phyloP scores from a whole-genome alignment of 2,797 vertebrate genomes.

The Darevskia mixta region DNA sequence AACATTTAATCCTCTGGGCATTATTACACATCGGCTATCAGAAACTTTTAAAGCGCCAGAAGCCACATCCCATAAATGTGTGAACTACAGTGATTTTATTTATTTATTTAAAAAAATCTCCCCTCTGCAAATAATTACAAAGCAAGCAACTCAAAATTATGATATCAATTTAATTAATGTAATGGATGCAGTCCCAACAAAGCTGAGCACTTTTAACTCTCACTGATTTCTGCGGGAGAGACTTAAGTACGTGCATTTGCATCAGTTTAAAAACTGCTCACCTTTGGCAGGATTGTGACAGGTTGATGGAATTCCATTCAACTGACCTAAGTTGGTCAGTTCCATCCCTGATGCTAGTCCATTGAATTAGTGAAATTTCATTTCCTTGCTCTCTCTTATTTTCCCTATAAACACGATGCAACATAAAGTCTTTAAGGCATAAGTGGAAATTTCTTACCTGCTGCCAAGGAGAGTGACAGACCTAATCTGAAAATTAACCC shows the following conservation, averaged over 20 bases:
- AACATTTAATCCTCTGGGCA: not conserved
- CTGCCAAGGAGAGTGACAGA: constrained; percentile 73
- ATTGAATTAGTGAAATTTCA: rapidly evolving
- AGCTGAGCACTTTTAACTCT: not conserved
- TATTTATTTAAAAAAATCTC: not conserved
- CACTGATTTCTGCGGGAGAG: not conserved
- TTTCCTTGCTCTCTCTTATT: not conserved
- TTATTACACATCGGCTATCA: not conserved
- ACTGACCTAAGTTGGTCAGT: not conserved
- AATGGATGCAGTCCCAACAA: no score
- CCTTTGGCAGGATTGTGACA: not conserved
- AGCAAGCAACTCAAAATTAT: not conserved
- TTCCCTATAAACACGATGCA: not conserved
- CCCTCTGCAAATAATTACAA: not conserved
- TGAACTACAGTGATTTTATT: not conserved
- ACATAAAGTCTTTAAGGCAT: not conserved
- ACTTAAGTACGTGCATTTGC: not conserved
- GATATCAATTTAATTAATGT: not conserved
- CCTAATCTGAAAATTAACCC: constrained; percentile 76
- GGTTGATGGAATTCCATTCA: not conserved
- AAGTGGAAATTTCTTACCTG: constrained; percentile 71
- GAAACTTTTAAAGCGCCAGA: not conserved
- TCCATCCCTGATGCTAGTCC: not conserved
- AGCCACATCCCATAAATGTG: not conserved
- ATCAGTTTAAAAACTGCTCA: not conserved